Conservation (phyloP, 1,140 invertebrate species). For the Apis cerana region DNA sequence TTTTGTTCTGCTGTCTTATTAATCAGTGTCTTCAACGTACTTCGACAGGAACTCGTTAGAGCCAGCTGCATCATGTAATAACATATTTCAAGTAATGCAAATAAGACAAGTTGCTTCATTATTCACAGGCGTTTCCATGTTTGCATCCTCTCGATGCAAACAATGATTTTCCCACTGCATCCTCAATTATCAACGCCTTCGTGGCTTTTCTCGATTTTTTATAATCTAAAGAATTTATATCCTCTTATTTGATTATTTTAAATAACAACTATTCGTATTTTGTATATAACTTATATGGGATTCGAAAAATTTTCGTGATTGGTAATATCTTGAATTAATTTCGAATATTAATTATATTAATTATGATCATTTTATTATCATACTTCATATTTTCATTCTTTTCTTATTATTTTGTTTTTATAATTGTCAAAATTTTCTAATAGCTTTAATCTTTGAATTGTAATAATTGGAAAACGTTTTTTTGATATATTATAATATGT, state of each 20-base stretch:
- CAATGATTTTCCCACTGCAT: slow-evolving; percentile 1
- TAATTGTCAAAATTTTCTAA: background rate
- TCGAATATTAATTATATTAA: too few relatives aligned
- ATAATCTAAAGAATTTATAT: background rate
- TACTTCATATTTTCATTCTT: too few relatives aligned
- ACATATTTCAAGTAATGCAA: slow-evolving; percentile 22
- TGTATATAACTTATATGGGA: background rate
- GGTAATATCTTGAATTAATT: too few relatives aligned
- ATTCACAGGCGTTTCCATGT: background rate
- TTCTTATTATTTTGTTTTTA: too few relatives aligned
- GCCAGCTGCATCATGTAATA: background rate
- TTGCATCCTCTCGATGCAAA: background rate
- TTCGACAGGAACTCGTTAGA: slow-evolving; percentile 7
- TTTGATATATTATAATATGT: background rate
- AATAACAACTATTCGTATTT: background rate
- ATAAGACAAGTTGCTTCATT: slow-evolving; percentile 15
- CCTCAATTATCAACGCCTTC: background rate
- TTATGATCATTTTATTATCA: too few relatives aligned
- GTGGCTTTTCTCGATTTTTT: background rate
- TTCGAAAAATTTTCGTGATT: too few relatives aligned
- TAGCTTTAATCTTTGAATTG: background rate
- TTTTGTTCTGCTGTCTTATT: background rate
- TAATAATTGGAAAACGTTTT: background rate
- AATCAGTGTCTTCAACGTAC: slow-evolving; percentile 11
- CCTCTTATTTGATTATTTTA: background rate